These are phyloP conservation scores for Phodopus roborovskii DNA, from an alignment of 2,113 vertebrate species.

Conservation along the genomic window DNA sequence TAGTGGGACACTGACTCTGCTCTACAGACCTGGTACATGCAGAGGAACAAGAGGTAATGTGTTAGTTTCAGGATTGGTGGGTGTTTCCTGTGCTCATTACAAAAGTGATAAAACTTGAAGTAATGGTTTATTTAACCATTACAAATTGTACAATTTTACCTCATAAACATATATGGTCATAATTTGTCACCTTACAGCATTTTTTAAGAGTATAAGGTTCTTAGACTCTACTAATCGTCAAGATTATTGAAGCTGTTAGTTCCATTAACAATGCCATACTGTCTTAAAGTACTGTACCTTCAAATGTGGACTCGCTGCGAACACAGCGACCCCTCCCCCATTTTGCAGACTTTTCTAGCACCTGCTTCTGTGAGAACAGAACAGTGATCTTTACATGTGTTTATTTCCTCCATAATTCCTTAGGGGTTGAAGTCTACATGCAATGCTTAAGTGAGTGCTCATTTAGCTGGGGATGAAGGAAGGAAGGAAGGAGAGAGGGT, in stretches of 20 bases:
- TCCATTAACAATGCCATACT: neutral
- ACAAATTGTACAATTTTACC: neutral
- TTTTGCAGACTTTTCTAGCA: neutral
- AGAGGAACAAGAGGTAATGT: neutral
- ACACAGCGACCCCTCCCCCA: neutral
- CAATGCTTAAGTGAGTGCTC: neutral
- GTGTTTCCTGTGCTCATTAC: neutral
- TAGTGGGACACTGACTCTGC: neutral
- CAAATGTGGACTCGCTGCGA: neutral
- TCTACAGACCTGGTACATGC: neutral
- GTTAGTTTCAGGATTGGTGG: neutral
- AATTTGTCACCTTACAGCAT: neutral
- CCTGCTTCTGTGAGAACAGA: constrained; percentile 13
- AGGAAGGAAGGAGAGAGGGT: no score
- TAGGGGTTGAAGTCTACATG: constrained; percentile 12
- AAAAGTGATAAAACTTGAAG: neutral
- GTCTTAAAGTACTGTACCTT: neutral
- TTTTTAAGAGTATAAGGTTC: neutral
- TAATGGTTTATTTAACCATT: neutral
- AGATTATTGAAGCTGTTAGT: neutral
- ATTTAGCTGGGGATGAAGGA: neutral
- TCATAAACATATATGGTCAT: neutral
- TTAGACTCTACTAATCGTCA: neutral
- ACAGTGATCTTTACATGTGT: neutral
- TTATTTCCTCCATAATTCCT: neutral